Conservation (phyloP, 1,140 invertebrate species). For the Argopecten irradians region DNA sequence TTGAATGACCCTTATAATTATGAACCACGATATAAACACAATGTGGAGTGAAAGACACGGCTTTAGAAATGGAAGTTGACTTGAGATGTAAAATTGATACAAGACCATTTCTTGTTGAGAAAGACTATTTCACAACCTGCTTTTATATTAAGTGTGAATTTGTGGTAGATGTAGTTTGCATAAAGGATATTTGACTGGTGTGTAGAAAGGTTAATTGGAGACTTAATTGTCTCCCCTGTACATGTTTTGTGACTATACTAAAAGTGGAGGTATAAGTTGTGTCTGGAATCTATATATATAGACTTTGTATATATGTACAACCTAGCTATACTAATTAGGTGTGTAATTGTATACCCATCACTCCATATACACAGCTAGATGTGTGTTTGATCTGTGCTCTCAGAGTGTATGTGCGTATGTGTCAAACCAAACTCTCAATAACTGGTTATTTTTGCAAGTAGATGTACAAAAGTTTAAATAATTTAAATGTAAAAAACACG, state of each 20-base stretch:
- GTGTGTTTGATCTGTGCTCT: slow-evolving; percentile 15
- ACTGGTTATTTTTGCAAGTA: slow-evolving; percentile 17
- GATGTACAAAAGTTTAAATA: neutral
- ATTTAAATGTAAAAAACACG: neutral
- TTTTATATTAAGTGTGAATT: slow-evolving; percentile 23
- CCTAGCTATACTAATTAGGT: neutral
- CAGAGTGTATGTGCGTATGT: neutral
- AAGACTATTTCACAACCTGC: slow-evolving; percentile 2
- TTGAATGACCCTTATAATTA: neutral
- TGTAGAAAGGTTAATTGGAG: neutral
- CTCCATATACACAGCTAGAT: slow-evolving; percentile 21
- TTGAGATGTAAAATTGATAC: neutral
- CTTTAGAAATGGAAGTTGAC: neutral
- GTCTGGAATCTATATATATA: neutral
- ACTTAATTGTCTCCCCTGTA: neutral
- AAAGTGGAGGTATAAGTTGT: neutral
- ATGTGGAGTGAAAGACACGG: neutral
- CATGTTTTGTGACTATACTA: neutral
- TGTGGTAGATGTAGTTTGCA: slow-evolving; percentile 16
- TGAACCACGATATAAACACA: neutral
- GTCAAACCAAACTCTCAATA: neutral
- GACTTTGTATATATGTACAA: slow-evolving; percentile 6
- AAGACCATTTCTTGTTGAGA: neutral
- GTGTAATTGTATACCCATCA: slow-evolving; percentile 16
- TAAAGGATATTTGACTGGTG: slow-evolving; percentile 14